Conservation (phyloP, 2,797 vertebrate species). For the Mareca penelope region DNA sequence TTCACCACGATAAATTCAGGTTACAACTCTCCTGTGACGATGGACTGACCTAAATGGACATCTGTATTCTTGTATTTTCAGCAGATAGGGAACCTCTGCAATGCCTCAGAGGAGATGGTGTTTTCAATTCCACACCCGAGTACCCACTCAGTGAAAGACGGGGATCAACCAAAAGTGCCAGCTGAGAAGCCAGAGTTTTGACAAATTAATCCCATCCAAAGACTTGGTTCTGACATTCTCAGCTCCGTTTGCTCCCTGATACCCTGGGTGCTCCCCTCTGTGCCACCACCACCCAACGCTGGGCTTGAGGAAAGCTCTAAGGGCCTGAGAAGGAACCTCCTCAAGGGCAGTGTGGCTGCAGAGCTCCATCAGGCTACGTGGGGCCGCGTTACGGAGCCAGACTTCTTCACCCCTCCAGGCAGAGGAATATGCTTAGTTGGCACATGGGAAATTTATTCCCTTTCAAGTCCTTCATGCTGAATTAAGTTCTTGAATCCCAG, state of each 20-base stretch:
- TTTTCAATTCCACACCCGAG: background rate
- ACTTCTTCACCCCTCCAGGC: background rate
- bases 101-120: background rate
- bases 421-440: background rate
- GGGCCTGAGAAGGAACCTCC: background rate
- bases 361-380: background rate
- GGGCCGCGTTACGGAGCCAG: background rate
- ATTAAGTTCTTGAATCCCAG: conserved; percentile 70
- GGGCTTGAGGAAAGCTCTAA: background rate
- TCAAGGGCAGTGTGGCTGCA: background rate
- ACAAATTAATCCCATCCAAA: background rate
- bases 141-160: background rate
- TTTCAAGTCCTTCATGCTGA: conserved; percentile 71
- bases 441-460: conserved; percentile 28
- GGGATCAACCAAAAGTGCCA: background rate
- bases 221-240: background rate
- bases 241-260: background rate
- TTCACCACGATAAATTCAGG: background rate
- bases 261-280: background rate
- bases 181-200: accelerated
- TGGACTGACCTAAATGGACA: background rate
- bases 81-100: background rate
- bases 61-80: background rate
- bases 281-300: background rate
- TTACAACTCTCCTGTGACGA: background rate